These are phyloP conservation scores for Clamator glandarius DNA, from an alignment of 2,797 vertebrate genomes.

Conservation along the genomic window DNA sequence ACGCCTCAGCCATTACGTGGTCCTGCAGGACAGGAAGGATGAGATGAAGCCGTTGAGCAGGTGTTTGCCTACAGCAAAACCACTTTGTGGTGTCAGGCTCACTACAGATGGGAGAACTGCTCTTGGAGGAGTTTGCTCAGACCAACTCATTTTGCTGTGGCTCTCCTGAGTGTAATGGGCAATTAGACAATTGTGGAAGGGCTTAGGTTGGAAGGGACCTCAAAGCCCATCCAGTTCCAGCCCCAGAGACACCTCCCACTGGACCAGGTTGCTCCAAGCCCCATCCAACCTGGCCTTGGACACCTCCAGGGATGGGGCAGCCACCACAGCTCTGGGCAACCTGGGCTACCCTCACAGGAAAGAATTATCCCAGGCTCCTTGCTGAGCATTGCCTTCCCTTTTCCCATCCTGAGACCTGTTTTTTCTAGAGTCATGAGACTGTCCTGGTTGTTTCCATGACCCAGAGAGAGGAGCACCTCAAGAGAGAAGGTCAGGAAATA, in stretches of 20 bases:
- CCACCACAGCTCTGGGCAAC: too few species aligned
- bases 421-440: too few species aligned
- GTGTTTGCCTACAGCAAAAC: not conserved
- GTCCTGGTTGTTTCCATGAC: rapidly evolving
- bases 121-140: rapidly evolving
- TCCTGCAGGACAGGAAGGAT: rapidly evolving
- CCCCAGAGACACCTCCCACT: too few species aligned
- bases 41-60: rapidly evolving
- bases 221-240: too few species aligned
- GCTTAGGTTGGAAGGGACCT: too few species aligned
- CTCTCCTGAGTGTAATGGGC: not conserved
- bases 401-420: not conserved
- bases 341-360: too few species aligned
- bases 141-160: rapidly evolving
- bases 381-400: rapidly evolving
- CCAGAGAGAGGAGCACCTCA: rapidly evolving
- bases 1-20: rapidly evolving
- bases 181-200: too few species aligned
- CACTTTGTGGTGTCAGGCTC: rapidly evolving
- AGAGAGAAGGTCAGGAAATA: not conserved
- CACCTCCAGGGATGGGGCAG: too few species aligned
- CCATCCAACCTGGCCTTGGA: too few species aligned
- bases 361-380: rapidly evolving
- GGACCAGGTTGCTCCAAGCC: too few species aligned
- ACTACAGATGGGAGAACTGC: not conserved